phyloP scores from a whole-genome alignment of 2,888 invertebrate species.

The Apoderus coryli region DNA sequence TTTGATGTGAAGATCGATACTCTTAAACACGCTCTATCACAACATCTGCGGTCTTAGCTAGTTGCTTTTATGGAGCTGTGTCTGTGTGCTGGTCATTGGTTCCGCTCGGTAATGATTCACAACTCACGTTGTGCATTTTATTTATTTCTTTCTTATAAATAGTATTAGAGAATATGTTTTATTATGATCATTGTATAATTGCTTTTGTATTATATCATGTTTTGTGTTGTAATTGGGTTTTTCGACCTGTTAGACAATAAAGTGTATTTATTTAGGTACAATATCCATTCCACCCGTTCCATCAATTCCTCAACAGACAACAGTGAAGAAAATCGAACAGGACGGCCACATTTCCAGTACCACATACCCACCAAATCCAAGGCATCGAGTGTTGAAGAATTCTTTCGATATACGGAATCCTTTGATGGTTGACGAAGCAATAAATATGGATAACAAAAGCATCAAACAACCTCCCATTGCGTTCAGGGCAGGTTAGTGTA shows the following conservation, averaged over 20 bases:
- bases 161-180: too few species aligned
- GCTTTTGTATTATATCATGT: too few species aligned
- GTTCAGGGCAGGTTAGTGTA: constrained; percentile 22
- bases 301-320: constrained; percentile 8
- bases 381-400: constrained; percentile 26
- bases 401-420: constrained; percentile 32
- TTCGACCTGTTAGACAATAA: too few species aligned
- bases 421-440: constrained; percentile 27
- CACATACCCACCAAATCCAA: constrained; percentile 17
- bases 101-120: background rate
- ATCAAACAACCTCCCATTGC: constrained; percentile 28
- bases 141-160: too few species aligned
- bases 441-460: constrained; percentile 22
- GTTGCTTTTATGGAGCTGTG: too few species aligned
- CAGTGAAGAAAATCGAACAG: constrained; percentile 29
- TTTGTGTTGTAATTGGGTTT: too few species aligned
- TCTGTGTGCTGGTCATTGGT: background rate
- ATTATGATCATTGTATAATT: too few species aligned
- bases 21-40: too few species aligned
- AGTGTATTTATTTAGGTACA: too few species aligned
- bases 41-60: too few species aligned
- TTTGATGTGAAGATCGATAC: too few species aligned
- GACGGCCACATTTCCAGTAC: constrained; percentile 25
- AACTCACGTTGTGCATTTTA: too few species aligned
- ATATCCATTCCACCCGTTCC: constrained; percentile 1